Base-by-base conservation (phyloP, 2,797 vertebrate genomes). In the Craterocephalus amniculus region DNA sequence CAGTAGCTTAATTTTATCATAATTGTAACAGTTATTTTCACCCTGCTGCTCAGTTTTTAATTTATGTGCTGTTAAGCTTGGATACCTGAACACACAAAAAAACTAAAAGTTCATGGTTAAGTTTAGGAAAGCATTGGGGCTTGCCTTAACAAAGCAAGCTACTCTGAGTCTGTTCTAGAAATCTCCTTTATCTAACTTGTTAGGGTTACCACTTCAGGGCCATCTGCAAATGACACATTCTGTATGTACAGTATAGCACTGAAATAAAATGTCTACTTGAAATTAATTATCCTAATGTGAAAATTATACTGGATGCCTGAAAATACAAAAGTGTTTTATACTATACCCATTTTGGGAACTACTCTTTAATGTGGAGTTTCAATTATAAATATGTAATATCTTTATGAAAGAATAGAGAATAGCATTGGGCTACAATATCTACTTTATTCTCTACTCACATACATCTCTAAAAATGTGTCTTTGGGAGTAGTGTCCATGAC, bases 401-500 rank as follows among this genome's bases (percentile, higher is more conserved):
- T 51, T 31, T 59, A 59, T 69, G 32, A 83, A 29, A 86, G 62
- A 45, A 72, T 56, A 45, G 52, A 57, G 76, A 72, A 24, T 9
- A 64, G 27, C 74, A 88, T 29, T n/a, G n/a, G n/a, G n/a, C 73
- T 73, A 63, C 56, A 38, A 73, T 52, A 79, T 69, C 49, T 70
- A 72, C 43, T 35, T 45, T 70, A 72, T 38, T 35, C 78, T 81
- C 67, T 24, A 52, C 22, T 58, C 35, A 80, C 54, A 78, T 67
- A 77, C 60, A 8, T 48, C 58, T 38, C 57, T 70, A 76, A 55
- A 65, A 76, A 76, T 70, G 26, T 66, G 72, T 87, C 78, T 76
- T 73, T 80, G 76, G 71, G 64, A 83, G 76, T 85, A 29, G 83
- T 87, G 82, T 79, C 88, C 90, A 92, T 91, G 80, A 87, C 76